Conservation (phyloP, 2,113 vertebrate species). For the Anseranas semipalmata region DNA sequence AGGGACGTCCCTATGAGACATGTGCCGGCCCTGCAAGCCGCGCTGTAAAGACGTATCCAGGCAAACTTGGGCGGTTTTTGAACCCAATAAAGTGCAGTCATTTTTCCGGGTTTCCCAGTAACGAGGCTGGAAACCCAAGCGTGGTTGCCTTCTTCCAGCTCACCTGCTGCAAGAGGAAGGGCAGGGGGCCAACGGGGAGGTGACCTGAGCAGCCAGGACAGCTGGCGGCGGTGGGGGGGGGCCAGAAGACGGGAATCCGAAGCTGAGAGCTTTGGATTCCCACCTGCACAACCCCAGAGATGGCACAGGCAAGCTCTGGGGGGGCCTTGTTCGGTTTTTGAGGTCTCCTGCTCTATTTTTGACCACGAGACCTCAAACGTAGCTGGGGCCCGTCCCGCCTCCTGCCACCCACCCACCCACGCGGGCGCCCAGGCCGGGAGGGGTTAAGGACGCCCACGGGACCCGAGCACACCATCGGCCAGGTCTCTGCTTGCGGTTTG, state of each 20-base stretch:
- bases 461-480: not conserved
- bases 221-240: rapidly evolving
- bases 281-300: no score
- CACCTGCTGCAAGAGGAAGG: not conserved
- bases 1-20: not conserved
- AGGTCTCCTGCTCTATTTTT: not conserved
- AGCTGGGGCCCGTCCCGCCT: not conserved
- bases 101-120: not conserved
- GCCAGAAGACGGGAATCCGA: not conserved
- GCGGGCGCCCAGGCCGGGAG: not conserved
- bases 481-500: conserved; percentile 45
- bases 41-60: not conserved
- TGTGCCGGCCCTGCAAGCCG: rapidly evolving
- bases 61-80: not conserved
- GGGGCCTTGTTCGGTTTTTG: rapidly evolving
- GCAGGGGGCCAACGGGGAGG: not conserved
- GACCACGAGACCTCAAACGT: not conserved
- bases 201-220: not conserved
- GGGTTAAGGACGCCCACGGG: not conserved
- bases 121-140: not conserved
- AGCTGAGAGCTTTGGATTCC: no score
- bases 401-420: not conserved
- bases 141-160: not conserved
- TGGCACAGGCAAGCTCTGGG: not conserved
- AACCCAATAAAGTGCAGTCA: not conserved